Evolutionary conservation across 2,113 vertebrate genomes (phyloP).

Genomic region (Phylloscopus whistleri): DNA sequence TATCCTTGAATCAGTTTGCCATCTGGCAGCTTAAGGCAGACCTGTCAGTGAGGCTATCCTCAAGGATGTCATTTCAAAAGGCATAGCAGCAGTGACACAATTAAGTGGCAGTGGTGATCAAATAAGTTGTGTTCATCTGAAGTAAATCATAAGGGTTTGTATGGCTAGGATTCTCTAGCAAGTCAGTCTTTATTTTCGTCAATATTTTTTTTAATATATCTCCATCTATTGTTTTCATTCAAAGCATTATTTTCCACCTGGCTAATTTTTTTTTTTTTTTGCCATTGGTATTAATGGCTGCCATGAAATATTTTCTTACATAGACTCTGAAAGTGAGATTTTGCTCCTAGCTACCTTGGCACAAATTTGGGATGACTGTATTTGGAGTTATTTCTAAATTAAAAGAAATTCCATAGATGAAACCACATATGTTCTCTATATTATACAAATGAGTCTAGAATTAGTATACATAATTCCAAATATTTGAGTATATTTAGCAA

Average conservation of each 20-base stretch:
- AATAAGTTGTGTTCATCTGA: neutral
- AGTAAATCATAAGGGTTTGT: neutral
- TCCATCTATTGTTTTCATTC: neutral
- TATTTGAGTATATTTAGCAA: neutral
- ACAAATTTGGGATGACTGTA: neutral
- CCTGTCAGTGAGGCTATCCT: neutral
- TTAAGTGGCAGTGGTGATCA: neutral
- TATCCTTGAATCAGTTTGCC: neutral
- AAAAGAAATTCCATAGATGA: neutral
- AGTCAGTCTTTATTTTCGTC: neutral
- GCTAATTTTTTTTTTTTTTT: neutral
- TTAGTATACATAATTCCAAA: neutral
- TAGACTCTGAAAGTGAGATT: neutral
- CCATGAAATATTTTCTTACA: neutral
- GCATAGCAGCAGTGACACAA: neutral
- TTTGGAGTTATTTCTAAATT: neutral
- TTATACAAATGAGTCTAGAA: neutral
- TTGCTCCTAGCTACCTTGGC: neutral
- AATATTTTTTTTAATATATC: neutral
- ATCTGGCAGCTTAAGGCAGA: neutral
- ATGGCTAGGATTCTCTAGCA: neutral
- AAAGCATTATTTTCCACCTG: neutral
- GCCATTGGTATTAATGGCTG: neutral
- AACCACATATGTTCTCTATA: neutral
- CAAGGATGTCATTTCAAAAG: neutral